These are phyloP conservation scores for Parapsyche elsis DNA, from an alignment of 1,140 invertebrate genomes.

Conservation along the genomic window DNA sequence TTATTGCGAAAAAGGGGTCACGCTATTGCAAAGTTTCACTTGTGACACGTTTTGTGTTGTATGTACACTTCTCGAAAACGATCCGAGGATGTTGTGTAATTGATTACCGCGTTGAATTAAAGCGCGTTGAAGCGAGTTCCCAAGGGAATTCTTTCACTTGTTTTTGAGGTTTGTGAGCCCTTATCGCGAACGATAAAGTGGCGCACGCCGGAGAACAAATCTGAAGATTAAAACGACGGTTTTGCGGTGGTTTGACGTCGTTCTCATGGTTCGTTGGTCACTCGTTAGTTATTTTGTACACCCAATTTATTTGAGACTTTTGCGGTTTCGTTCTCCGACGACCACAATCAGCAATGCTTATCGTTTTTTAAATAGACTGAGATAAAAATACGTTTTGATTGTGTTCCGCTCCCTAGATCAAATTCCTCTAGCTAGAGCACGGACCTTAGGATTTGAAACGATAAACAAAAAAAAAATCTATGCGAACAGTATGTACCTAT, in stretches of 20 bases:
- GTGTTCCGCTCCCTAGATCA: not conserved
- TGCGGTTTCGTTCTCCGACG: conserved; percentile 23
- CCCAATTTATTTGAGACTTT: conserved; percentile 27
- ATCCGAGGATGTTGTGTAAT: no score
- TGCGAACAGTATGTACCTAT: no score
- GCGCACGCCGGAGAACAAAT: not conserved
- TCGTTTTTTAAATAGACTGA: not conserved
- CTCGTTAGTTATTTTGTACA: conserved; percentile 6
- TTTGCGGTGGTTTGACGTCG: conserved; percentile 14
- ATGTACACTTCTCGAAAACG: not conserved
- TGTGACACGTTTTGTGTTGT: not conserved
- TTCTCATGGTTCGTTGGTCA: conserved; percentile 36
- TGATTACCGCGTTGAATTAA: not conserved
- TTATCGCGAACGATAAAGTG: conserved; percentile 20
- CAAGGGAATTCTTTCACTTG: not conserved
- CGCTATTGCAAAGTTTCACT: not conserved
- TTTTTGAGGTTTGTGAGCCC: not conserved
- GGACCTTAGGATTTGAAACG: not conserved
- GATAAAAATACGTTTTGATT: not conserved
- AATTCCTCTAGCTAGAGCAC: not conserved
- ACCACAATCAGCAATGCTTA: conserved; percentile 24
- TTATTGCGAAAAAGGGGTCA: not conserved
- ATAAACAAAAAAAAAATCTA: not conserved
- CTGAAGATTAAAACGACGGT: conserved; percentile 22
- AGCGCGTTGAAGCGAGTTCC: not conserved